Evolutionary conservation across 2,797 vertebrate species (phyloP).

Genomic region (Diplodus sargus): DNA sequence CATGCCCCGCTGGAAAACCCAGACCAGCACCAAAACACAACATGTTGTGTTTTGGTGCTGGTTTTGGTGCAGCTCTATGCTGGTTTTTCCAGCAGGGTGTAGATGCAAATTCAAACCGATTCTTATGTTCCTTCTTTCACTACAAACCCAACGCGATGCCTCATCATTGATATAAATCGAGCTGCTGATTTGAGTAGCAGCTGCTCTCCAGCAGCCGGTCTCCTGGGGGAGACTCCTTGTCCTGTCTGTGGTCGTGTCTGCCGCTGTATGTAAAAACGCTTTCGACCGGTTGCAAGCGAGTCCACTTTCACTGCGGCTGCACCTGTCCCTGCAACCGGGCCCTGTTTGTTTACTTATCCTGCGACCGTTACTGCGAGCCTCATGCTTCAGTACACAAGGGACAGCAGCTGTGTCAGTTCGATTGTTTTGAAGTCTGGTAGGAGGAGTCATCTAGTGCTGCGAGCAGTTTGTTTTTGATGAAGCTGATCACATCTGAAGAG

Average conservation of each 20-base stretch:
- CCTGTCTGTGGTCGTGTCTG: constrained; percentile 68
- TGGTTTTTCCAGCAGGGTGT: no score
- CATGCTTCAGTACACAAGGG: constrained; percentile 78
- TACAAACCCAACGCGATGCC: constrained; percentile 1
- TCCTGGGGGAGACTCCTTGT: constrained; percentile 59
- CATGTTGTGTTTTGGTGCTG: no score
- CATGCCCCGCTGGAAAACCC: no score
- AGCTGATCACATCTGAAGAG: constrained; percentile 1
- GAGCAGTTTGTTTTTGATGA: not conserved
- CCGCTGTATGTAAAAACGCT: constrained; percentile 39
- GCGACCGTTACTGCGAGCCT: constrained; percentile 77
- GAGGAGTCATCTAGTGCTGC: constrained; percentile 53
- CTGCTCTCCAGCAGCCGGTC: constrained; percentile 41
- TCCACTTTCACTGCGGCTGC: constrained; percentile 76
- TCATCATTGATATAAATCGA: constrained; percentile 17
- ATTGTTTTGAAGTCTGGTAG: constrained; percentile 72
- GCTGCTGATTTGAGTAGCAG: constrained; percentile 55
- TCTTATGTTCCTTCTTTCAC: constrained; percentile 3
- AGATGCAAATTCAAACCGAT: not conserved
- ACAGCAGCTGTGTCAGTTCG: constrained; percentile 78
- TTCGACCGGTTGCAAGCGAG: constrained; percentile 51
- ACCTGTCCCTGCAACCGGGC: constrained; percentile 74
- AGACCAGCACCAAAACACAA: no score
- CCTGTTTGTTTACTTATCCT: constrained; percentile 81
- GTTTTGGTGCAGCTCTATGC: no score